Conservation (phyloP, 1,140 invertebrate genomes). For the Pissodes strobi region DNA sequence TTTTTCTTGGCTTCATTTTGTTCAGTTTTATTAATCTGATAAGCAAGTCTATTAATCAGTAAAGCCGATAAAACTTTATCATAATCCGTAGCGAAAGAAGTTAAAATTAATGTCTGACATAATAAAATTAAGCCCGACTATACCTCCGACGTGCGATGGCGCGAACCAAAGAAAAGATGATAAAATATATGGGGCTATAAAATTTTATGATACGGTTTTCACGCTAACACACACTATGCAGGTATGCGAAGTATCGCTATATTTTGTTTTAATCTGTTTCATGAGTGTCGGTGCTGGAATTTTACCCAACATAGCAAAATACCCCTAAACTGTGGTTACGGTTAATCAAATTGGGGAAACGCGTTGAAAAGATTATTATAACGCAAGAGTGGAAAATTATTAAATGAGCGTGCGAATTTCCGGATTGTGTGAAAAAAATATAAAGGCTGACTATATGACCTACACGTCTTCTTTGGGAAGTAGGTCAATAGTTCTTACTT, state of each 20-base stretch:
- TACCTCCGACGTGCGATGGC: not conserved
- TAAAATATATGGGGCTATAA: constrained; percentile 29
- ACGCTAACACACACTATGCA: constrained; percentile 24
- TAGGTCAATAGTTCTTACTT: too few species aligned
- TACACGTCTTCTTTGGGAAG: too few species aligned
- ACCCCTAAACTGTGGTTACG: constrained; percentile 24
- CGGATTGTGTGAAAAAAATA: not conserved
- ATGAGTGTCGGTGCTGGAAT: constrained; percentile 25
- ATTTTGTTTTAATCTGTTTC: constrained; percentile 28
- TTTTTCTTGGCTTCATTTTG: not conserved
- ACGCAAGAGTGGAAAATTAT: not conserved
- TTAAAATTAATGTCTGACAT: constrained; percentile 24
- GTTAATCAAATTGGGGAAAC: too few species aligned
- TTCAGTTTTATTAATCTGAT: constrained; percentile 20
- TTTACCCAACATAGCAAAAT: constrained; percentile 19
- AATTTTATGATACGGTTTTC: constrained; percentile 25
- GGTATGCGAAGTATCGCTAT: constrained; percentile 25
- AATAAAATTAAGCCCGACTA: constrained; percentile 21
- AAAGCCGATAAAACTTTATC: constrained; percentile 21
- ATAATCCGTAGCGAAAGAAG: constrained; percentile 16
- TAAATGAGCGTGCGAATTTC: constrained; percentile 5
- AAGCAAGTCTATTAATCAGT: constrained; percentile 18
- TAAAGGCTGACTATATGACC: constrained; percentile 2
- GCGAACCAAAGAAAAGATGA: constrained; percentile 13
- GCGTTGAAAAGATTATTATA: constrained; percentile 3